A percentile compares a stretch with the other conserved stretches of the same genome.
These are phyloP conservation scores for Drosophila ohnishii DNA, from an alignment of 1,140 invertebrate species.

Conservation along the genomic window DNA sequence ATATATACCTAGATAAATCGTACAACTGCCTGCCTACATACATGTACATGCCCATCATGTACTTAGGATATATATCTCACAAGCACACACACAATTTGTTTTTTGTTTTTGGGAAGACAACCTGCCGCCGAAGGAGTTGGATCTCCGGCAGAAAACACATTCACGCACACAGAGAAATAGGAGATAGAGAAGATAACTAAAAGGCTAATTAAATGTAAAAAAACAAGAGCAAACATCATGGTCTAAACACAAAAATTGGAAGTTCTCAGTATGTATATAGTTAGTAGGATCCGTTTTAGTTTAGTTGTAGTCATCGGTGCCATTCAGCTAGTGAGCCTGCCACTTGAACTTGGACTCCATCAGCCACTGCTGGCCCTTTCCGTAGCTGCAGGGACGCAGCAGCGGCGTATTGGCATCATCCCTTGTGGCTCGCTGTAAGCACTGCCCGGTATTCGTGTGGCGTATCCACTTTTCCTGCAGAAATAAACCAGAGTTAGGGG, in stretches of 20 bases:
- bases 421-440: constrained; percentile 93
- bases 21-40: constrained; percentile 38
- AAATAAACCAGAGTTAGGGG: neutral
- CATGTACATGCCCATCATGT: constrained; percentile 39
- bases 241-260: constrained; percentile 70
- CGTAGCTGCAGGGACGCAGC: constrained; percentile 90
- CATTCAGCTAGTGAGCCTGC: constrained; percentile 87
- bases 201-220: constrained; percentile 32
- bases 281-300: constrained; percentile 56
- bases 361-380: constrained; percentile 93
- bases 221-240: constrained; percentile 36
- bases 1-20: constrained; percentile 37
- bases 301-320: constrained; percentile 38
- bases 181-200: constrained; percentile 18
- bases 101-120: constrained; percentile 48
- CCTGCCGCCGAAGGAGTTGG: constrained; percentile 15
- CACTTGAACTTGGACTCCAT: constrained; percentile 98
- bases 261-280: constrained; percentile 69
- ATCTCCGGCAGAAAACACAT: constrained; percentile 30
- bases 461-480: constrained; percentile 92
- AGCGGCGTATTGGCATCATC: constrained; percentile 89
- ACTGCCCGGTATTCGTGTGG: constrained; percentile 96
- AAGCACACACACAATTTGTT: constrained; percentile 27
- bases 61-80: constrained; percentile 32
- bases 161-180: constrained; percentile 33